A percentile compares a stretch with the other conserved stretches of the same genome.
phyloP scores from a whole-genome alignment of 2,888 invertebrate genomes.

The Microchrysa polita region DNA sequence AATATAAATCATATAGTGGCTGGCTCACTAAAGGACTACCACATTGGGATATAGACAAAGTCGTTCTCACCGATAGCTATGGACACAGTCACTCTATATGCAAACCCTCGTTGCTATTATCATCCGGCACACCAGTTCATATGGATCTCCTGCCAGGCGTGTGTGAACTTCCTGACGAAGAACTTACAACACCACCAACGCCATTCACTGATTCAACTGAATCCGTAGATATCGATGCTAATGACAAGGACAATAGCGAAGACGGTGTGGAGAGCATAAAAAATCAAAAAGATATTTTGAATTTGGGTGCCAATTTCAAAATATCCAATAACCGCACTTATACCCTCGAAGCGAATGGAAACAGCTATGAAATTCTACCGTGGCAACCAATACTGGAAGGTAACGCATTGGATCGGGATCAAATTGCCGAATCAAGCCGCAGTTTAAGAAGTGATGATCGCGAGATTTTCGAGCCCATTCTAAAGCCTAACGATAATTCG shows the following conservation, averaged over 20 bases:
- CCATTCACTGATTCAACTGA: slow-evolving; percentile 55
- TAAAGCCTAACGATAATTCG: slow-evolving; percentile 56
- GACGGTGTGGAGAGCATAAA: slow-evolving; percentile 60
- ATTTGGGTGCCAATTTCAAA: slow-evolving; percentile 62
- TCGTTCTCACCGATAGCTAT: slow-evolving; percentile 85
- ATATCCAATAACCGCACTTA: slow-evolving; percentile 57
- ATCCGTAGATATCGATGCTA: slow-evolving; percentile 42
- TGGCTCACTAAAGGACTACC: slow-evolving; percentile 88
- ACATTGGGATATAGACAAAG: slow-evolving; percentile 82
- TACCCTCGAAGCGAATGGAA: slow-evolving; percentile 27
- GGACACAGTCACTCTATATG: slow-evolving; percentile 86
- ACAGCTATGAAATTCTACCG: slow-evolving; percentile 62
- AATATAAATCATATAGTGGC: slow-evolving; percentile 88
- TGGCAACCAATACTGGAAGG: slow-evolving; percentile 68
- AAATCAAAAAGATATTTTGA: slow-evolving; percentile 62
- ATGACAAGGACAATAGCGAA: slow-evolving; percentile 46
- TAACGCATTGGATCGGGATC: slow-evolving; percentile 64
- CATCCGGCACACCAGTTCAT: slow-evolving; percentile 77
- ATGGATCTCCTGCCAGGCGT: slow-evolving; percentile 81
- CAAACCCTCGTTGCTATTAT: slow-evolving; percentile 76
- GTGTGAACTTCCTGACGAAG: slow-evolving; percentile 73
- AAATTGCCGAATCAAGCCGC: slow-evolving; percentile 59
- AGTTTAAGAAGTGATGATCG: slow-evolving; percentile 56
- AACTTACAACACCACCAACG: slow-evolving; percentile 51
- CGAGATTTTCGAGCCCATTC: slow-evolving; percentile 70